These are phyloP conservation scores for Drosophila orosa DNA, from an alignment of 1,140 invertebrate species.

Conservation along the genomic window DNA sequence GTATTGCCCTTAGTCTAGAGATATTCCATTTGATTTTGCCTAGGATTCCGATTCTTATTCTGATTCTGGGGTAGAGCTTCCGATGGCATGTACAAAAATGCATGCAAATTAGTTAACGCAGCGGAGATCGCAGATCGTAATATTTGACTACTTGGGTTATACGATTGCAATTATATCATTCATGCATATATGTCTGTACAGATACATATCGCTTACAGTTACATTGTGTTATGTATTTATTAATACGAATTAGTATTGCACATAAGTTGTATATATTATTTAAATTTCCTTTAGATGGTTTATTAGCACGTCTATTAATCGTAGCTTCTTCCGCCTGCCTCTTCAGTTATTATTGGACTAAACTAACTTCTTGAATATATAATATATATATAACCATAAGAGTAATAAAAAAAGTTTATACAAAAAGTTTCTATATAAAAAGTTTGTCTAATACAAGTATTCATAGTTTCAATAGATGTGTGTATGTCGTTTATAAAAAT, in stretches of 20 bases:
- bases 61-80: constrained; percentile 13
- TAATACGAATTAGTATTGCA: constrained; percentile 75
- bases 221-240: constrained; percentile 40
- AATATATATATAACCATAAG: constrained; percentile 40
- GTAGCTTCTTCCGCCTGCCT: constrained; percentile 22
- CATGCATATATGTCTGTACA: constrained; percentile 54
- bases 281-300: constrained; percentile 62
- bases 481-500: constrained; percentile 49
- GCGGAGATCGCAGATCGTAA: constrained; percentile 23
- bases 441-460: constrained; percentile 71
- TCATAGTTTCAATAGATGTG: constrained; percentile 48
- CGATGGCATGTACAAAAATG: constrained; percentile 42
- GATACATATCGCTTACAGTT: constrained; percentile 37
- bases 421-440: constrained; percentile 80
- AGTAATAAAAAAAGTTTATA: constrained; percentile 76
- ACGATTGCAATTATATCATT: constrained; percentile 59
- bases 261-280: constrained; percentile 67
- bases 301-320: constrained; percentile 28
- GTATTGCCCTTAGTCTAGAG: constrained; percentile 41
- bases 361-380: constrained; percentile 39
- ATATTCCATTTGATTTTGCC: constrained; percentile 47
- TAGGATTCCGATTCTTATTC: constrained; percentile 19
- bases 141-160: constrained; percentile 76
- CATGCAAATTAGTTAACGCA: constrained; percentile 41
- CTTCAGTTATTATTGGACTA: constrained; percentile 50